These are phyloP conservation scores for Hippoglossus stenolepis DNA, from an alignment of 2,113 vertebrate genomes.

Conservation along the genomic window DNA sequence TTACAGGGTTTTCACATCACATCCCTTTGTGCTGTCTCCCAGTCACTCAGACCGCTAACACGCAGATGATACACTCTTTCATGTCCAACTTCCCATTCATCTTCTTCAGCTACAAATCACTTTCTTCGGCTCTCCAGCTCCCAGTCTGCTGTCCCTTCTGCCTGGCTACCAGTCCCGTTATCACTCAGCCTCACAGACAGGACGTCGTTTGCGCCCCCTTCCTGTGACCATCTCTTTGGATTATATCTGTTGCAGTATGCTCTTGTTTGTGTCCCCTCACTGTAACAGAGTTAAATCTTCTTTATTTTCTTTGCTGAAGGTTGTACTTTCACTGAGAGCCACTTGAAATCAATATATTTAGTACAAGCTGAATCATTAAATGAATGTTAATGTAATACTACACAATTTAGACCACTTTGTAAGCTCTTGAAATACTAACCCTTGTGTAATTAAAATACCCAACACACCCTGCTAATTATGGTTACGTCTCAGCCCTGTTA, in stretches of 20 bases:
- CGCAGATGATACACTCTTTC: slow-evolving; percentile 65
- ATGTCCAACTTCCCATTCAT: slow-evolving; percentile 47
- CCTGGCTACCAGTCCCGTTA: slow-evolving; percentile 10
- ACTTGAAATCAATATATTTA: slow-evolving; percentile 44
- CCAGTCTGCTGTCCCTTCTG: slow-evolving; percentile 22
- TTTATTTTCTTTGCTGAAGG: background rate
- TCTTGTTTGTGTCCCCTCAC: slow-evolving; percentile 1
- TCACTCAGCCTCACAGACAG: slow-evolving; percentile 2
- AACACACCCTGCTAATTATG: slow-evolving; percentile 7
- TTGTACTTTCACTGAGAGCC: slow-evolving; percentile 9
- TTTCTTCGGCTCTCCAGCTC: background rate
- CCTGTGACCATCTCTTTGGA: slow-evolving; percentile 5
- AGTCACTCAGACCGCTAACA: slow-evolving; percentile 27
- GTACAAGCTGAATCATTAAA: slow-evolving; percentile 41
- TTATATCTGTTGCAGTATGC: slow-evolving; percentile 22
- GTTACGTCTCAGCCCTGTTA: slow-evolving; percentile 3
- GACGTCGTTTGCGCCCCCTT: slow-evolving; percentile 7
- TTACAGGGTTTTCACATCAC: too few relatives aligned
- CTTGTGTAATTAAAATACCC: slow-evolving; percentile 48
- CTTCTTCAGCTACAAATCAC: slow-evolving; percentile 48
- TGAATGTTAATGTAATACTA: slow-evolving; percentile 54
- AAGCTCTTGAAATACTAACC: slow-evolving; percentile 42
- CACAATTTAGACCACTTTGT: slow-evolving; percentile 42
- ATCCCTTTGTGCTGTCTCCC: slow-evolving; percentile 44
- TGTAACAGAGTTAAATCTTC: background rate